phyloP scores from a whole-genome alignment of 2,888 invertebrate genomes.

The Melipona beecheii region DNA sequence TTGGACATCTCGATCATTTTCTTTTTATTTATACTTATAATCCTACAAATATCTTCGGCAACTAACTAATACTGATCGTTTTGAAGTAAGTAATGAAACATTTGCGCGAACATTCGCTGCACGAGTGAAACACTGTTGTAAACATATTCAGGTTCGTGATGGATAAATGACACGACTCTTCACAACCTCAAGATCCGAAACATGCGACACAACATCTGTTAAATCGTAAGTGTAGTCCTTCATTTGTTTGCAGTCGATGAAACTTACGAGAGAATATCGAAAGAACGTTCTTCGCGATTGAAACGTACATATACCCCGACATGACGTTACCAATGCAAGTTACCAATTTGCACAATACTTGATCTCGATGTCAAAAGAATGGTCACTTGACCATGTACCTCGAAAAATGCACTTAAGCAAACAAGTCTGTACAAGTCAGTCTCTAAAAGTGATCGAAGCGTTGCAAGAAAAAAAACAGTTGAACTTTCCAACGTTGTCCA shows the following conservation, averaged over 20 bases:
- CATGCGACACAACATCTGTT: background rate
- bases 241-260: background rate
- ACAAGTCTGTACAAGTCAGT: background rate
- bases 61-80: background rate
- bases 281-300: no score
- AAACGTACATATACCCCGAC: background rate
- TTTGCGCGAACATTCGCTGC: slow-evolving; percentile 5
- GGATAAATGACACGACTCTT: background rate
- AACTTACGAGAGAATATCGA: background rate
- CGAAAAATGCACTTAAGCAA: no score
- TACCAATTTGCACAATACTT: background rate
- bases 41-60: background rate
- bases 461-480: background rate
- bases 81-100: background rate
- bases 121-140: background rate
- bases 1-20: background rate
- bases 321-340: background rate
- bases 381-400: slow-evolving; percentile 22
- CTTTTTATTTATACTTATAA: background rate
- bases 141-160: slow-evolving; percentile 26
- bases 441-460: background rate
- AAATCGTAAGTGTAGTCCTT: slow-evolving; percentile 19
- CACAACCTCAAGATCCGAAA: slow-evolving; percentile 34
- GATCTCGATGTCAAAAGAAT: background rate
- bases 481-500: no score